Percentiles rank a stretch among this genome's conserved stretches.
Evolutionary conservation across 1,140 invertebrate genomes (phyloP).

Genomic region (Lepidurus arcticus): DNA sequence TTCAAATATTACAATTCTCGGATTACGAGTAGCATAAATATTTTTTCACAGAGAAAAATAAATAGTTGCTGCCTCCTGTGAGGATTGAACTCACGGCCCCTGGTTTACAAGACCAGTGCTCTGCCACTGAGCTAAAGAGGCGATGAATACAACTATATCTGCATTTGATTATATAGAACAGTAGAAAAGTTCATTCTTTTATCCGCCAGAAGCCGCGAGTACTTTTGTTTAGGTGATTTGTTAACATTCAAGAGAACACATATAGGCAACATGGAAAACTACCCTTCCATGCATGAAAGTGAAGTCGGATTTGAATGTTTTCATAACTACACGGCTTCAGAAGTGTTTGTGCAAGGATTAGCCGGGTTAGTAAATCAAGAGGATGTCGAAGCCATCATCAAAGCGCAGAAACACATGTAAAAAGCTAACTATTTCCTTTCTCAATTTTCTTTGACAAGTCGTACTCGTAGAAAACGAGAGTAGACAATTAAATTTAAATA

Average conservation of each 20-base stretch:
- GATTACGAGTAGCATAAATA: not conserved
- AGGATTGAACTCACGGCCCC: constrained; percentile 41
- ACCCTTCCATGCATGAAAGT: constrained; percentile 46
- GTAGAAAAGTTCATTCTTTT: too few species aligned
- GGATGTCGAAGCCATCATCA: constrained; percentile 81
- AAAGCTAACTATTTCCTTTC: constrained; percentile 36
- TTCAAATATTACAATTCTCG: not conserved
- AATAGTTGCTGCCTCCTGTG: constrained; percentile 40
- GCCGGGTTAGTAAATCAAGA: constrained; percentile 84
- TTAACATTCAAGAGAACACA: not conserved
- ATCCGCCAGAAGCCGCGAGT: too few species aligned
- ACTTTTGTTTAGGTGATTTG: not conserved
- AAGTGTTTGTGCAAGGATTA: constrained; percentile 82
- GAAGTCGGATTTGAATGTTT: constrained; percentile 71
- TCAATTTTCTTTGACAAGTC: not conserved
- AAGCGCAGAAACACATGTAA: constrained; percentile 89
- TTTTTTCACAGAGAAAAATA: constrained; percentile 31
- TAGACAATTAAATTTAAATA: not conserved
- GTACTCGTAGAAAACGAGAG: too few species aligned
- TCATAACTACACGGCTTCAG: constrained; percentile 80
- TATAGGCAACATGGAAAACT: constrained; percentile 25
- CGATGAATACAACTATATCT: not conserved
- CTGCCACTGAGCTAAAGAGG: constrained; percentile 41
- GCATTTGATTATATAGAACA: too few species aligned
- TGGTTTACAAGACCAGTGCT: constrained; percentile 41